Evolutionary conservation across 2,113 vertebrate species (phyloP).

Genomic region (Poeciliopsis occidentalis): DNA sequence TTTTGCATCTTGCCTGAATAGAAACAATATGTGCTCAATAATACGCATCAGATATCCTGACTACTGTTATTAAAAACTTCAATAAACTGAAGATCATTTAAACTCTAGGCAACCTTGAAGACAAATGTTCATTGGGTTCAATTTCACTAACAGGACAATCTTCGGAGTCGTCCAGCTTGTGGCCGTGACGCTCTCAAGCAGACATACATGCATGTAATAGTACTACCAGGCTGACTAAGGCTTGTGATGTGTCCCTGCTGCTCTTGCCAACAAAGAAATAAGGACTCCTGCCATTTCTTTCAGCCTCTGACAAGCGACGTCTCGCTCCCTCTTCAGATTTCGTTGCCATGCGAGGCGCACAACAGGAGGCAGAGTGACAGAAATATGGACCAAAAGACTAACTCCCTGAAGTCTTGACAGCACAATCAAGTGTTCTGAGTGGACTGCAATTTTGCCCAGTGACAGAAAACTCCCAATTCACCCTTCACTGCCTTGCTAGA

Average conservation of each 20-base stretch:
- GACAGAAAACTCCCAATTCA: too few species aligned
- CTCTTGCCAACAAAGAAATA: slow-evolving; percentile 56
- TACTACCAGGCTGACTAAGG: background rate
- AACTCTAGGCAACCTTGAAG: too few species aligned
- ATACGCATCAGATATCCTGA: too few species aligned
- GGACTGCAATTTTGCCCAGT: background rate
- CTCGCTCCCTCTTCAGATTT: slow-evolving; percentile 19
- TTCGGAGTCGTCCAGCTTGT: too few species aligned
- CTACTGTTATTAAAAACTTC: too few species aligned
- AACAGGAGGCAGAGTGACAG: slow-evolving; percentile 15
- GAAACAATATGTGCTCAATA: too few species aligned
- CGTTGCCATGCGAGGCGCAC: slow-evolving; percentile 21
- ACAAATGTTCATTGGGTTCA: too few species aligned
- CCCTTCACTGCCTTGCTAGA: background rate
- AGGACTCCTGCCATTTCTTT: slow-evolving; percentile 43
- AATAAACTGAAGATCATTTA: too few species aligned
- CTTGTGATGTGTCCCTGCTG: slow-evolving; percentile 40
- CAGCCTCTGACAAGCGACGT: too few species aligned
- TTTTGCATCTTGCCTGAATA: too few species aligned
- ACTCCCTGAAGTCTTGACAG: slow-evolving; percentile 23
- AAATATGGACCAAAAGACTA: background rate
- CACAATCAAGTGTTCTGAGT: background rate
- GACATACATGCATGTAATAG: background rate
- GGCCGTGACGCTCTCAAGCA: too few species aligned
- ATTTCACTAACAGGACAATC: too few species aligned